Percentiles rank a stretch among this genome's conserved stretches.
These are phyloP conservation scores for Panzeria rudis DNA, from an alignment of 2,888 invertebrate species.

Conservation along the genomic window DNA sequence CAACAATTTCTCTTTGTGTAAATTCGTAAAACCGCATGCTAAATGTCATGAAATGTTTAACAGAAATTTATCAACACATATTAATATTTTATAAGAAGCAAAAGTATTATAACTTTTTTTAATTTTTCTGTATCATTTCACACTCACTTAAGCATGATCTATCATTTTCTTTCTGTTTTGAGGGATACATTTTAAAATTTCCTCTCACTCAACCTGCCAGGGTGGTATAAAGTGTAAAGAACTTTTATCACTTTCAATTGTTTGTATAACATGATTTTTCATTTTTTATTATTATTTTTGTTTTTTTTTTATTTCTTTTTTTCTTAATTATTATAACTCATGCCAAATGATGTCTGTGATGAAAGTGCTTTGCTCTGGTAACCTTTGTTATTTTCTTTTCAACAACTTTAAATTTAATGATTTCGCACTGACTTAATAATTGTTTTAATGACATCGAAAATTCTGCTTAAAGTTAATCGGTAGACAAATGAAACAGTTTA, in stretches of 20 bases:
- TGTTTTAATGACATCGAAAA: constrained; percentile 56
- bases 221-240: constrained; percentile 21
- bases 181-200: constrained; percentile 17
- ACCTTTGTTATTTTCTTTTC: constrained; percentile 17
- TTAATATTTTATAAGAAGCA: constrained; percentile 13
- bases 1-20: not conserved
- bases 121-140: constrained; percentile 46
- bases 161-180: constrained; percentile 5
- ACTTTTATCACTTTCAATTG: constrained; percentile 29
- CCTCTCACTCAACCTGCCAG: not conserved
- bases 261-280: constrained; percentile 24
- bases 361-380: constrained; percentile 51
- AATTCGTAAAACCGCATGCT: constrained; percentile 7
- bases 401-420: constrained; percentile 36
- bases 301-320: constrained; percentile 11
- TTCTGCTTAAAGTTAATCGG: constrained; percentile 57
- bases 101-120: not conserved
- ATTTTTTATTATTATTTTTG: not conserved
- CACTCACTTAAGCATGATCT: constrained; percentile 63
- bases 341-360: constrained; percentile 49
- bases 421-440: constrained; percentile 52
- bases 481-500: constrained; percentile 51
- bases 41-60: constrained; percentile 16
- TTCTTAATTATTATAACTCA: constrained; percentile 35
- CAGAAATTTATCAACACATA: constrained; percentile 25